Evolutionary conservation across 2,797 vertebrate genomes (phyloP).

Genomic region (Synanceia verrucosa): DNA sequence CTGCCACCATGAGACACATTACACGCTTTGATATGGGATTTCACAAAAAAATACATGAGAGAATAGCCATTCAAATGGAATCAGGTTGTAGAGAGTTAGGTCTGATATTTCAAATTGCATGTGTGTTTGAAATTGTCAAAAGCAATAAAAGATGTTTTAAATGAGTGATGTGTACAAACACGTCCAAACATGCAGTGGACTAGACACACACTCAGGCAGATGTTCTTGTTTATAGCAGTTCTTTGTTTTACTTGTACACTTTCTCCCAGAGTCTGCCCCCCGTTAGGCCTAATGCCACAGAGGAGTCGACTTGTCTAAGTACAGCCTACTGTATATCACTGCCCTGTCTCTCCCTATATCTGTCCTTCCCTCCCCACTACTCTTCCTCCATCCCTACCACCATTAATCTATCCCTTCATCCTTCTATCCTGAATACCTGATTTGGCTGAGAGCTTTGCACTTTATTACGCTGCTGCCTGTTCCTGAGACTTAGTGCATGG

Average conservation of each 20-base stretch:
- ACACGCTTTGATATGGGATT: conserved; percentile 71
- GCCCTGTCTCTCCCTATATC: conserved; percentile 62
- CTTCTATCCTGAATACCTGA: conserved; percentile 71
- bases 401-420: conserved; percentile 72
- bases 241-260: conserved; percentile 41
- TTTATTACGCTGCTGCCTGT: conserved; percentile 50
- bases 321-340: conserved; percentile 70
- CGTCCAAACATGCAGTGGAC: background rate
- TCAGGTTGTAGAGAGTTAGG: conserved; percentile 48
- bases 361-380: conserved; percentile 42
- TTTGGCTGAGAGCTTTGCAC: conserved; percentile 77
- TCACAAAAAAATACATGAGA: conserved; percentile 70
- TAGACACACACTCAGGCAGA: conserved; percentile 21
- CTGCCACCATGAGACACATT: conserved; percentile 82
- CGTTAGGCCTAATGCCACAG: conserved; percentile 70
- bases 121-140: conserved; percentile 6
- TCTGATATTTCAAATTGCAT: conserved; percentile 45
- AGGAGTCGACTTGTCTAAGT: conserved; percentile 77
- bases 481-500: conserved; percentile 49
- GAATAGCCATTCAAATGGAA: conserved; percentile 63
- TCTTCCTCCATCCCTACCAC: conserved; percentile 47
- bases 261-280: conserved; percentile 54
- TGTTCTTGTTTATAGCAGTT: conserved; percentile 47
- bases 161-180: background rate
- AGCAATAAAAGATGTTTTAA: background rate